Conservation (phyloP, 2,888 invertebrate genomes). For the Euplexia lucipara region DNA sequence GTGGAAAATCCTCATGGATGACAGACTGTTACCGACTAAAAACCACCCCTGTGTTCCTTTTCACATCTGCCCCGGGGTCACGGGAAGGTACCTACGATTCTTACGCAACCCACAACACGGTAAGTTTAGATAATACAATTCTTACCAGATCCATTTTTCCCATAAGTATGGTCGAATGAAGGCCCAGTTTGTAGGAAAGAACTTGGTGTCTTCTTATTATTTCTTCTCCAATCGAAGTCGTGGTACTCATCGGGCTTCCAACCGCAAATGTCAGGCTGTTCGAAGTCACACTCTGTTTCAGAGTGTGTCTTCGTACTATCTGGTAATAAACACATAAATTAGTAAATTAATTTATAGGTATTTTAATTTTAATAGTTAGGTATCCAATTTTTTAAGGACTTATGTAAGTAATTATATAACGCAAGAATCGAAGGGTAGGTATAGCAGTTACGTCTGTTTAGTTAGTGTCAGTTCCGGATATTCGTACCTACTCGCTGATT, state of each 20-base stretch:
- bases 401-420: too few species aligned
- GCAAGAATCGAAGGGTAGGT: neutral
- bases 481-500: too few species aligned
- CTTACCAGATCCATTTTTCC: conserved; percentile 77
- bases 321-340: conserved; percentile 3
- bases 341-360: neutral
- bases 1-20: too few species aligned
- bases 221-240: conserved; percentile 94
- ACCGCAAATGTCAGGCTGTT: conserved; percentile 93
- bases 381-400: too few species aligned
- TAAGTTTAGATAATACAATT: neutral
- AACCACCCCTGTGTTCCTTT: too few species aligned
- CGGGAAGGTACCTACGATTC: too few species aligned
- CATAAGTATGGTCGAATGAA: conserved; percentile 94
- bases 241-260: conserved; percentile 94
- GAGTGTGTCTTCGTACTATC: conserved; percentile 42
- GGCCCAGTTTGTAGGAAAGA: conserved; percentile 94
- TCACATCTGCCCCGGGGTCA: too few species aligned
- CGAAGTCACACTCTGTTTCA: conserved; percentile 91
- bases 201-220: conserved; percentile 92
- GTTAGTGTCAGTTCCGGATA: too few species aligned
- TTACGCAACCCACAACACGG: too few species aligned
- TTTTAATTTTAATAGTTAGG: too few species aligned
- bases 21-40: too few species aligned
- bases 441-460: too few species aligned